These are phyloP conservation scores for Percopsis transmontana DNA, from an alignment of 2,113 vertebrate genomes.

Conservation along the genomic window DNA sequence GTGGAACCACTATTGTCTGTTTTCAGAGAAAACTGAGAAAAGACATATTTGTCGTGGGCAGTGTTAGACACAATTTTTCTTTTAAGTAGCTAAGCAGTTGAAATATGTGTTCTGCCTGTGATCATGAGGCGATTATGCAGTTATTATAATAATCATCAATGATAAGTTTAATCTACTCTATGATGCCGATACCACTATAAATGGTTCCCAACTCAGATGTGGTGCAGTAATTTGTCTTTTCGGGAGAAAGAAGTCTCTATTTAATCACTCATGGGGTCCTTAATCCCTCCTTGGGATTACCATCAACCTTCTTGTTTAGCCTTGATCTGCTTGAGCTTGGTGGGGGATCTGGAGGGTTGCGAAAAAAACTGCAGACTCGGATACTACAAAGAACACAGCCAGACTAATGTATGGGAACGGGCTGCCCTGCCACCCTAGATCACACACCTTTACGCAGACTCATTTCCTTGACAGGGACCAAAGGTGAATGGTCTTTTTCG, in stretches of 20 bases:
- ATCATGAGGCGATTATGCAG: slow-evolving; percentile 35
- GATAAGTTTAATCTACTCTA: slow-evolving; percentile 60
- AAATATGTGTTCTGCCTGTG: slow-evolving; percentile 51
- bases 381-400: slow-evolving; percentile 38
- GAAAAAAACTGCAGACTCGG: slow-evolving; percentile 56
- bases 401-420: slow-evolving; percentile 59
- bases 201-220: slow-evolving; percentile 65
- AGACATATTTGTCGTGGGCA: slow-evolving; percentile 13
- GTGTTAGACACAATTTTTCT: slow-evolving; percentile 34
- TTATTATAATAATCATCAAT: slow-evolving; percentile 36
- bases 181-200: slow-evolving; percentile 46
- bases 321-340: slow-evolving; percentile 58
- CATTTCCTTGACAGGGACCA: slow-evolving; percentile 30
- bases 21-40: slow-evolving; percentile 32
- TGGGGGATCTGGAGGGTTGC: slow-evolving; percentile 32
- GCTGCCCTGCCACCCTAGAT: slow-evolving; percentile 27
- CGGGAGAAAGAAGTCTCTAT: slow-evolving; percentile 61
- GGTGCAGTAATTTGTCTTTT: slow-evolving; percentile 67
- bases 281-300: slow-evolving; percentile 70
- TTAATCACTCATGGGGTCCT: slow-evolving; percentile 66
- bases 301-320: slow-evolving; percentile 58
- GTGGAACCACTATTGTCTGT: too few species aligned
- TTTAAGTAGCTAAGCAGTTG: slow-evolving; percentile 35
- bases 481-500: slow-evolving; percentile 6
- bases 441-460: slow-evolving; percentile 10